Evolutionary conservation across 2,888 invertebrate genomes (phyloP).

Genomic region (Drosophila meridionalis): DNA sequence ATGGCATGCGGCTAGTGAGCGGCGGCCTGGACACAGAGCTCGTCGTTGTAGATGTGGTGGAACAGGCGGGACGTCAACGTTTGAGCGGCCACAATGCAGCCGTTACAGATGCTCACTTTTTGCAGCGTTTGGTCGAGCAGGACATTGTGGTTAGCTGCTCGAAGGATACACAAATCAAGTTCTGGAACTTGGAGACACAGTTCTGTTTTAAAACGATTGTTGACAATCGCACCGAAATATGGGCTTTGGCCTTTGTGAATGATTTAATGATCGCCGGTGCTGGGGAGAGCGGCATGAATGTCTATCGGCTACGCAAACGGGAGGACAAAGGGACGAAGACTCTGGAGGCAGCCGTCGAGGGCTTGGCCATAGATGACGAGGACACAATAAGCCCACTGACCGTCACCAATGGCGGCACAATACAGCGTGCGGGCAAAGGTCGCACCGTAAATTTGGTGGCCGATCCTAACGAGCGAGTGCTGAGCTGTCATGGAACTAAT

Average conservation of each 20-base stretch:
- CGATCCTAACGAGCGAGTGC: constrained; percentile 89
- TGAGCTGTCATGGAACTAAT: constrained; percentile 94
- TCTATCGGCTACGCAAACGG: constrained; percentile 91
- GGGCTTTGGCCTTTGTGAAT: constrained; percentile 92
- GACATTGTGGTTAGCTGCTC: constrained; percentile 92
- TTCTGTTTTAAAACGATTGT: constrained; percentile 98
- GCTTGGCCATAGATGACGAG: constrained; percentile 81
- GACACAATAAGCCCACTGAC: constrained; percentile 87
- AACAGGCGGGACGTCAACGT: constrained; percentile 94
- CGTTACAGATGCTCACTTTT: constrained; percentile 92
- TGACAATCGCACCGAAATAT: constrained; percentile 95
- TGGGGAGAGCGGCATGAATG: constrained; percentile 92
- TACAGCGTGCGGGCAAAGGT: constrained; percentile 92
- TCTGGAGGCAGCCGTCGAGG: constrained; percentile 85
- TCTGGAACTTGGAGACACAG: constrained; percentile 98
- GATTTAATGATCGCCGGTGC: constrained; percentile 95
- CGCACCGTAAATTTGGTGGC: constrained; percentile 91
- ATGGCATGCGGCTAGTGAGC: constrained; percentile 94
- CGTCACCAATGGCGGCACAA: constrained; percentile 91
- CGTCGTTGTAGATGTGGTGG: constrained; percentile 97
- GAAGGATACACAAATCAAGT: constrained; percentile 97
- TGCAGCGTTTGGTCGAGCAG: constrained; percentile 85
- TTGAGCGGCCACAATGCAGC: constrained; percentile 96
- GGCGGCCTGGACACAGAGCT: constrained; percentile 96
- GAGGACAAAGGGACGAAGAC: constrained; percentile 84